Conservation (phyloP, 2,888 invertebrate genomes). For the Drosophila maculinotata region DNA sequence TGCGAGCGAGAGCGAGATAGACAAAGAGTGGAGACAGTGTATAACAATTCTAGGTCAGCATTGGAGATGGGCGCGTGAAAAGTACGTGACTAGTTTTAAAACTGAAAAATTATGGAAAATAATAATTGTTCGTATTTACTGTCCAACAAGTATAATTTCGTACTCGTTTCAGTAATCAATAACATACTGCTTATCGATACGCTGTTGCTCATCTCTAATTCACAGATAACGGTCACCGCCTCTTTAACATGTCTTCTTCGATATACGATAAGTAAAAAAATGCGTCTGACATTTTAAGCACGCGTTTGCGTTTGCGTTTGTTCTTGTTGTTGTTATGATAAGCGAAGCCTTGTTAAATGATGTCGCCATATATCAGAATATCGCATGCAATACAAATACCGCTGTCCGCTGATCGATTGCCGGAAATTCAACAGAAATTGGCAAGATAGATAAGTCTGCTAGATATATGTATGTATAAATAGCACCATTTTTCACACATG, state of each 20-base stretch:
- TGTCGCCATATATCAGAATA: conserved; percentile 26
- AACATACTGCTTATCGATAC: conserved; percentile 13
- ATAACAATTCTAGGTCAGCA: conserved; percentile 62
- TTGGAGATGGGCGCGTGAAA: conserved; percentile 59
- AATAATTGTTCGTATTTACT: background rate
- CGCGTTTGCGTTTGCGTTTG: conserved; percentile 14
- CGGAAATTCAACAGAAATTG: conserved; percentile 48
- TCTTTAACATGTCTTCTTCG: conserved; percentile 4
- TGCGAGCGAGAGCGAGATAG: conserved; percentile 20
- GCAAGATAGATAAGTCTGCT: conserved; percentile 39
- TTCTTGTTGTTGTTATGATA: conserved; percentile 32
- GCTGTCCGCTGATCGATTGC: conserved; percentile 61
- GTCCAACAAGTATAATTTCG: background rate
- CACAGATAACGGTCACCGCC: conserved; percentile 8
- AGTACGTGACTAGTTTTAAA: conserved; percentile 17
- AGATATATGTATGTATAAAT: conserved; percentile 56
- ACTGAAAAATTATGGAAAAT: too few relatives aligned
- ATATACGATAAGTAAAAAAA: conserved; percentile 36
- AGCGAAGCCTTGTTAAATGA: conserved; percentile 17
- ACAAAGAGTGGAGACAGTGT: conserved; percentile 12
- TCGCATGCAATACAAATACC: conserved; percentile 47
- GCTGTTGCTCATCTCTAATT: conserved; percentile 29
- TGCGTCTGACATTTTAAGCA: conserved; percentile 55
- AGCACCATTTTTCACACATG: conserved; percentile 61
- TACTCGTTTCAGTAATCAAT: background rate